Evolutionary conservation across 2,113 vertebrate species (phyloP).

Genomic region (Sminthopsis crassicaudata): DNA sequence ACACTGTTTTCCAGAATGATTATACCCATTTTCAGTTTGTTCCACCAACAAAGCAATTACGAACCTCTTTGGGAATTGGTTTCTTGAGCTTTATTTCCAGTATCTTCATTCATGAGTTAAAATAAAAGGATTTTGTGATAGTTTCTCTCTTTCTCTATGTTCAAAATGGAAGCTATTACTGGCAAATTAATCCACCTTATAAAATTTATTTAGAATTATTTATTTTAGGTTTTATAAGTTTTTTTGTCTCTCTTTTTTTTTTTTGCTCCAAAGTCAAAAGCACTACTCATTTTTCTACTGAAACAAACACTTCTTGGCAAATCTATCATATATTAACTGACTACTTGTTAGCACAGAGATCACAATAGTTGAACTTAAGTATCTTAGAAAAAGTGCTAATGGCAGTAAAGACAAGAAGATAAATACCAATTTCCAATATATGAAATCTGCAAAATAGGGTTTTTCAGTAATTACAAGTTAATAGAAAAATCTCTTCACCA

Average conservation of each 20-base stretch:
- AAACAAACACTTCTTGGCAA: slow-evolving; percentile 35
- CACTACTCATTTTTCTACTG: slow-evolving; percentile 2
- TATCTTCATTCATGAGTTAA: background rate
- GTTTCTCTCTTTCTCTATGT: background rate
- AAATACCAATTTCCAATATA: slow-evolving; percentile 1
- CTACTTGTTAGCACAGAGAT: background rate
- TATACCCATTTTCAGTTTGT: background rate
- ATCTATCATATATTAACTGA: slow-evolving; percentile 20
- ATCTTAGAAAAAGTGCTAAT: slow-evolving; percentile 4
- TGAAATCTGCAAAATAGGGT: background rate
- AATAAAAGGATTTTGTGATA: background rate
- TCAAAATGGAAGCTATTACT: slow-evolving; percentile 19
- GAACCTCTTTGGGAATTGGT: background rate
- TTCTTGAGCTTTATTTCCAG: slow-evolving; percentile 35
- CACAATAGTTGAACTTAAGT: background rate
- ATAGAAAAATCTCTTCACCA: background rate
- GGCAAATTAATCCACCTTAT: background rate
- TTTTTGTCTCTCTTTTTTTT: background rate
- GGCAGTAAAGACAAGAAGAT: background rate
- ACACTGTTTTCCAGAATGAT: background rate
- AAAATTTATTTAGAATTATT: slow-evolving; percentile 27
- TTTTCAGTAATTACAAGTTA: background rate
- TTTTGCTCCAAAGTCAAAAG: slow-evolving; percentile 19
- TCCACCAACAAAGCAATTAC: background rate
- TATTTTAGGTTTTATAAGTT: slow-evolving; percentile 14